These are phyloP conservation scores for Spinus pinus DNA, from an alignment of 2,797 vertebrate species.

Conservation along the genomic window DNA sequence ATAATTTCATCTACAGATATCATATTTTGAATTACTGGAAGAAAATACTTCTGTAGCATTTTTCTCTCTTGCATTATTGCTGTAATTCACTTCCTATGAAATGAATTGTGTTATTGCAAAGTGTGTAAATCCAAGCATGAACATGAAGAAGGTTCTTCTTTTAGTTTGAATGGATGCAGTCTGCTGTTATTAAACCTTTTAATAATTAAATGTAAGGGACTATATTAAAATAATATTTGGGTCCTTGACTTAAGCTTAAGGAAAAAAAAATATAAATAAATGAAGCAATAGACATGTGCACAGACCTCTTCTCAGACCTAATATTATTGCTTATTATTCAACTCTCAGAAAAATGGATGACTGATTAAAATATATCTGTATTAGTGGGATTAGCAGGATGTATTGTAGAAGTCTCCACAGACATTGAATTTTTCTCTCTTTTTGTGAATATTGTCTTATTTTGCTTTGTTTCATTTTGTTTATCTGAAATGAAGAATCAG, in stretches of 20 bases:
- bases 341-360: not conserved
- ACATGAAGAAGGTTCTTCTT: slow-evolving; percentile 35
- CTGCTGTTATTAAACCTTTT: slow-evolving; percentile 64
- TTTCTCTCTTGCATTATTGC: not conserved
- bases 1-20: slow-evolving; percentile 57
- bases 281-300: not conserved
- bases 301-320: not conserved
- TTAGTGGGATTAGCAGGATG: not conserved
- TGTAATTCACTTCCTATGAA: not conserved
- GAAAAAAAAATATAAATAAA: not conserved
- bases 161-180: not conserved
- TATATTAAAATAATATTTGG: slow-evolving; percentile 28
- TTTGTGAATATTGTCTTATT: not conserved
- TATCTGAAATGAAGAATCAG: not conserved
- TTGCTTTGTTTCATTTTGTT: not conserved
- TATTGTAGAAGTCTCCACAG: not conserved
- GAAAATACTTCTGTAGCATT: not conserved
- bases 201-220: slow-evolving; percentile 67
- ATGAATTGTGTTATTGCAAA: slow-evolving; percentile 33
- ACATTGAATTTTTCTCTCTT: not conserved
- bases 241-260: not conserved
- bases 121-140: not conserved
- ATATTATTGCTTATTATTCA: not conserved
- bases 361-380: not conserved
- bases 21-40: not conserved